Conservation (phyloP, 2,797 vertebrate species). For the Poecile montanus region DNA sequence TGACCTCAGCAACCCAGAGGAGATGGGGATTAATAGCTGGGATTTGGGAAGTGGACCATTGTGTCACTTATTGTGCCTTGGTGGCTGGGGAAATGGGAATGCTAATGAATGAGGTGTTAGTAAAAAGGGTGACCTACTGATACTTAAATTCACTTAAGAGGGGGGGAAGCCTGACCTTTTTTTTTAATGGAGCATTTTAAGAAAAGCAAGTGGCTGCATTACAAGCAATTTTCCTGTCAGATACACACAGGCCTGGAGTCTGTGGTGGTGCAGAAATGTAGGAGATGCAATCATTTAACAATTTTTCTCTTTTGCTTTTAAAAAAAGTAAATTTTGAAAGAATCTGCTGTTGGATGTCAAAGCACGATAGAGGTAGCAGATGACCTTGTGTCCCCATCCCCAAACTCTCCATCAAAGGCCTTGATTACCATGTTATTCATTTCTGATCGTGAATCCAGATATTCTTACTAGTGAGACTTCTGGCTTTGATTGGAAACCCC, state of each 20-base stretch:
- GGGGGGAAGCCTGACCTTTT: neutral
- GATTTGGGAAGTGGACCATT: neutral
- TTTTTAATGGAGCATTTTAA: neutral
- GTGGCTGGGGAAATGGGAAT: neutral
- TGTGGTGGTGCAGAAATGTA: neutral
- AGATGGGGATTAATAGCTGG: neutral
- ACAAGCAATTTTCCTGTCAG: neutral
- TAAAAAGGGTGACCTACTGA: neutral
- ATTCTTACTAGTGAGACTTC: neutral
- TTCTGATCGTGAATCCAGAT: neutral
- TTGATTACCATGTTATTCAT: neutral
- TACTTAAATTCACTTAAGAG: neutral
- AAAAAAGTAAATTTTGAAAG: neutral
- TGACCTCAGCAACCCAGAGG: neutral
- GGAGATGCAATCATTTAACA: neutral
- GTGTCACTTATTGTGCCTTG: neutral
- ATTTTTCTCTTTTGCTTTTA: neutral
- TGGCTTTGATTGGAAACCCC: neutral
- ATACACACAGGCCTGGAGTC: neutral
- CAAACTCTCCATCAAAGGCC: neutral
- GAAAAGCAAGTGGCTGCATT: neutral
- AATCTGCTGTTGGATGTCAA: neutral
- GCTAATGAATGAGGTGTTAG: neutral
- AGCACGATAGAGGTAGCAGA: neutral
- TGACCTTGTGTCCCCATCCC: neutral